Base-by-base conservation (phyloP, 1,140 invertebrate genomes). In the Zaprionus camerounensis region DNA sequence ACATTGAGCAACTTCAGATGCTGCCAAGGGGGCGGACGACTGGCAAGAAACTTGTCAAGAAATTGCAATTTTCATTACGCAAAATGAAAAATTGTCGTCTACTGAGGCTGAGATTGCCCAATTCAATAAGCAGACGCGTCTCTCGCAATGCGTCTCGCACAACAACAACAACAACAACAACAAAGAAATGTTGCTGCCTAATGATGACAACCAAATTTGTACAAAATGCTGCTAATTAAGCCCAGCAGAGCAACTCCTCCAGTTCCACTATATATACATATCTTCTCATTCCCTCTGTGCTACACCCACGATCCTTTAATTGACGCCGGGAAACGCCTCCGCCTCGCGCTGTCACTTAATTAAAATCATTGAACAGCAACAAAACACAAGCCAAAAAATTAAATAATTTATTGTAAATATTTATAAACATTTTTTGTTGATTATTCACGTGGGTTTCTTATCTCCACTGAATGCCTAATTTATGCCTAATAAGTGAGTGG, bases 281-380 rank as follows among this genome's bases (percentile, higher is more conserved):
- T 31, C 5, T 34, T 20, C 49, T 22, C 13, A 13, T 15, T 5
- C 15, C 2, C 5, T 49, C 41, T 31, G 22, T 51, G 31, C 28
- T 24, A 59, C 82, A 82, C 82, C 82, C 79, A 85, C 82, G 82
- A 79, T 76, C 67, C 74, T 83, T 77, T 58, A 77, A 73, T 68
- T 62, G 66, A 15, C 31, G n/a, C 11, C 44, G 46, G 51, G 56
- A 57, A 26, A 71, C 61, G 55, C 62, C 62, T 66, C 44, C 61
- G 41, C 66, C 36, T 46, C 56, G 17, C 31, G 22, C 78, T 55
- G 22, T 46, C 74, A 74, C 71, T 63, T 82, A 82, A 83, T 82
- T 82, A 79, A 75, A 78, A 61, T 76, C 78, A 76, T 53, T 71
- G 57, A 59, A 31, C 63, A 59, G 34, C 24, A 41, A 36, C 5